A percentile compares a stretch with the other conserved stretches of the same genome.
Conservation (phyloP, 1,140 invertebrate genomes). For the Adelges cooleyi region DNA sequence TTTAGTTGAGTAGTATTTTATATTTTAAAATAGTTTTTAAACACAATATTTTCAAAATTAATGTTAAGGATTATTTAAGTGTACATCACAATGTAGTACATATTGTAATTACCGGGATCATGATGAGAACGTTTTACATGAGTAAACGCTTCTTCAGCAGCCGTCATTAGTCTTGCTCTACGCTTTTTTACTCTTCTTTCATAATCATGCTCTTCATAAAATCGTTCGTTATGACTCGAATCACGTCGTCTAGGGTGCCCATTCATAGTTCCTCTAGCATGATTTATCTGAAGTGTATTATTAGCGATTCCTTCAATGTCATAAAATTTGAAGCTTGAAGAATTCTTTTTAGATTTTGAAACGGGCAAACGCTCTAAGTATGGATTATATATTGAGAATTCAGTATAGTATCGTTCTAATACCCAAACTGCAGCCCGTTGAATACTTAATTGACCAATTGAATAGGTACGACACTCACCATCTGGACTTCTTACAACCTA, state of each 20-base stretch:
- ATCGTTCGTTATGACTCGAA: slow-evolving; percentile 87
- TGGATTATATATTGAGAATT: slow-evolving; percentile 94
- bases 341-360: slow-evolving; percentile 66
- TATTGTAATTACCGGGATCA: slow-evolving; percentile 28
- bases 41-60: neutral
- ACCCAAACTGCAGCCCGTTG: slow-evolving; percentile 90
- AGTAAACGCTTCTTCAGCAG: slow-evolving; percentile 93
- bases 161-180: slow-evolving; percentile 73
- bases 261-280: slow-evolving; percentile 52
- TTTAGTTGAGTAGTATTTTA: neutral
- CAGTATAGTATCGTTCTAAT: slow-evolving; percentile 87
- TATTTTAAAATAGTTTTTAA: neutral
- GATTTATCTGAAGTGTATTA: slow-evolving; percentile 41
- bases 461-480: slow-evolving; percentile 72
- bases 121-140: slow-evolving; percentile 77
- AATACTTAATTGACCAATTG: slow-evolving; percentile 83
- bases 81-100: neutral
- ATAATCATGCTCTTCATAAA: slow-evolving; percentile 96
- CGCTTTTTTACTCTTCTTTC: slow-evolving; percentile 84
- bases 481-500: slow-evolving; percentile 83
- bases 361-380: slow-evolving; percentile 83
- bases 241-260: slow-evolving; percentile 63
- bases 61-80: neutral
- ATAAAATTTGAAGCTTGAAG: slow-evolving; percentile 87
- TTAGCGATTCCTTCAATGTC: slow-evolving; percentile 79